Evolutionary conservation across 2,888 invertebrate genomes (phyloP).

Genomic region (Nomada flava): DNA sequence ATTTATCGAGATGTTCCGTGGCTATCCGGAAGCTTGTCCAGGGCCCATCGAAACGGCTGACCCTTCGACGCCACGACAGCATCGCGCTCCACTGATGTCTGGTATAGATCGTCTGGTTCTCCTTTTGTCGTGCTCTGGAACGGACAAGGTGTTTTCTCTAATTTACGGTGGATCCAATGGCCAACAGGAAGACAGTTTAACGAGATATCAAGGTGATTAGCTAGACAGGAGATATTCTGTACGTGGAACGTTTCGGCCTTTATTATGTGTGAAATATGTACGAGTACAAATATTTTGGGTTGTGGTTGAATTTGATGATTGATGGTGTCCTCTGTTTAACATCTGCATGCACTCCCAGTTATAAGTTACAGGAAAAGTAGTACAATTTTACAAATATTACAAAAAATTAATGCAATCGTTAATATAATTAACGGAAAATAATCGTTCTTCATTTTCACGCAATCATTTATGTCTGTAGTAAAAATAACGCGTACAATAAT

Average conservation of each 20-base stretch:
- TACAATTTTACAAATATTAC: too few species aligned
- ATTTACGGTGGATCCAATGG: conserved; percentile 60
- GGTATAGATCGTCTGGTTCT: conserved; percentile 41
- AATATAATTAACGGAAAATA: too few species aligned
- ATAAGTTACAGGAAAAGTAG: too few species aligned
- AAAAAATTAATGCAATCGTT: too few species aligned
- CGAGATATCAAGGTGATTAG: conserved; percentile 64
- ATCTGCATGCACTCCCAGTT: too few species aligned
- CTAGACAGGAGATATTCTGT: background rate
- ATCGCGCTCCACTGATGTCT: conserved; percentile 37
- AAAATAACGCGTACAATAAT: too few species aligned
- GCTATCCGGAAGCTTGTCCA: conserved; percentile 46
- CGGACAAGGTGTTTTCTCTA: conserved; percentile 52
- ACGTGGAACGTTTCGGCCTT: background rate
- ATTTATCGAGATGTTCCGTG: conserved; percentile 59
- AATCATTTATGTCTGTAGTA: too few species aligned
- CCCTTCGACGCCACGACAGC: conserved; percentile 57
- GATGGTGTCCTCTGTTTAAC: too few species aligned
- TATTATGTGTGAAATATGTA: background rate
- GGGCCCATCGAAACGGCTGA: conserved; percentile 48
- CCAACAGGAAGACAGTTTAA: conserved; percentile 55
- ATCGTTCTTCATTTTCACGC: too few species aligned
- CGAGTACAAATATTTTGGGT: too few species aligned
- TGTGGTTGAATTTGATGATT: too few species aligned
- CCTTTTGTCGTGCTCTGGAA: conserved; percentile 46